Percentiles rank a stretch among this genome's conserved stretches.
These are phyloP conservation scores for Lates calcarifer DNA, from an alignment of 2,113 vertebrate genomes.

Conservation along the genomic window DNA sequence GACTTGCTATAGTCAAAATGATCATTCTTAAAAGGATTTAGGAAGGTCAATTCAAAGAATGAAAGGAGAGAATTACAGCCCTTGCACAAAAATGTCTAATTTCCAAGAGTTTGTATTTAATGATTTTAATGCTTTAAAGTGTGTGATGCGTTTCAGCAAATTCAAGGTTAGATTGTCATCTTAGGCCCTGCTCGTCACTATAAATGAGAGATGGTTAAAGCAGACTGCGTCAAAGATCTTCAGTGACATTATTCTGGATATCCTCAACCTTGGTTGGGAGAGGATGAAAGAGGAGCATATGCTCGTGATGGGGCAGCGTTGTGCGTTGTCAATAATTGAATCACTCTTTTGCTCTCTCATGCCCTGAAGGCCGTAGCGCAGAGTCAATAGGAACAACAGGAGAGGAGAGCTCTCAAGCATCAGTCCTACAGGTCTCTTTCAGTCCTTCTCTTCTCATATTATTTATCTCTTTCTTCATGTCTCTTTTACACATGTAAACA, in stretches of 20 bases:
- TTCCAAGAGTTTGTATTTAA: neutral
- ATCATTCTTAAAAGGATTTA: conserved; percentile 34
- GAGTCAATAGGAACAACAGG: conserved; percentile 58
- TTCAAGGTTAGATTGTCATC: neutral
- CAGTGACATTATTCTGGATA: conserved; percentile 23
- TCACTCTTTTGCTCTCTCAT: conserved; percentile 57
- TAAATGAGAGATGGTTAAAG: conserved; percentile 12
- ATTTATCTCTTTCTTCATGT: conserved; percentile 20
- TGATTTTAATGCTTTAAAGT: conserved; percentile 14
- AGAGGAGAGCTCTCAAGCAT: conserved; percentile 48
- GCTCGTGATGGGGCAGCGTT: conserved; percentile 52
- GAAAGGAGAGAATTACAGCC: neutral
- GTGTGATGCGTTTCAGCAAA: conserved; percentile 3
- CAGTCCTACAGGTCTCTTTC: conserved; percentile 23
- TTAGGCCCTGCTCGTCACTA: neutral
- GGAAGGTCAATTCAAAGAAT: neutral
- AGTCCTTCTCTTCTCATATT: neutral
- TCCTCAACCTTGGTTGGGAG: conserved; percentile 27
- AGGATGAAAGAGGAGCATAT: conserved; percentile 65
- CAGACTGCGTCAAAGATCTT: neutral
- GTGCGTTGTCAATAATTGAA: conserved; percentile 74
- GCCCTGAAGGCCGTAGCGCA: conserved; percentile 52
- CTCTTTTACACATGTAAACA: conserved; percentile 21
- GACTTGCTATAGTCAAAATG: neutral
- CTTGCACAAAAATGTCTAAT: neutral